Base-by-base conservation (phyloP, 2,888 invertebrate genomes). In the Pelosia muscerda region DNA sequence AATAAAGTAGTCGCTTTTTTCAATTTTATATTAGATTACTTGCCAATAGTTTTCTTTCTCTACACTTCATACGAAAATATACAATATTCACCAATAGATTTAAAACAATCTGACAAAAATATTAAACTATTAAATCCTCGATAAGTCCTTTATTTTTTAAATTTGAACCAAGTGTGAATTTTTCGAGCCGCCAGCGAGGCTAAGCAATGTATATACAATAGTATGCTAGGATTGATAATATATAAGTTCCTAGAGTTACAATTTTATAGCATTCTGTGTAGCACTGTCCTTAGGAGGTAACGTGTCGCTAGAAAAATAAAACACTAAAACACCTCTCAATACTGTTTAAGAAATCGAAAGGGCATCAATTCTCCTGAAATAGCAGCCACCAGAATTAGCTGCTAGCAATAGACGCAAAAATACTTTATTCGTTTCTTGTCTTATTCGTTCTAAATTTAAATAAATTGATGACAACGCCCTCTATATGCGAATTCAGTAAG, bases 141-240 rank as follows among this genome's bases (percentile, higher is more conserved):
- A n/a, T n/a, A n/a, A n/a, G n/a, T n/a, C 1, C 9, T 65, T 59
- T 28, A n/a, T 38, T 28, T 57, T 22, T 26, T 31, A 42, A 15
- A 23, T 26, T n/a, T 59, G 49, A 26, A 19, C 22, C 11, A 38
- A 15, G 25, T 22, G 42, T n/a, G 49, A 49, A 8, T n/a, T n/a
- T 49, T 57, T 31, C 28, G 22, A 49, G 63, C 54, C 63, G 42
- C n/a, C 54, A 22, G 61, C 49, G 73, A 81, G 79, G 79, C 76
- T 80, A 74, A 38, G 59, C 55, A 5, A 31, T 80, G 73, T 74
- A 80, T 10, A 72, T 74, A 71, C 25, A 8, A 62, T 78, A 79
- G 79, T 67, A 64, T 74, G 74, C 76, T 81, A 79, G 76, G 49
- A 49, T 58, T 1, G 22, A 38, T 78, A 73, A 69, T 59, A 9